A percentile compares a stretch with the other conserved stretches of the same genome.
These are phyloP conservation scores for Apantesis nais DNA, from an alignment of 2,888 invertebrate species.

Conservation along the genomic window DNA sequence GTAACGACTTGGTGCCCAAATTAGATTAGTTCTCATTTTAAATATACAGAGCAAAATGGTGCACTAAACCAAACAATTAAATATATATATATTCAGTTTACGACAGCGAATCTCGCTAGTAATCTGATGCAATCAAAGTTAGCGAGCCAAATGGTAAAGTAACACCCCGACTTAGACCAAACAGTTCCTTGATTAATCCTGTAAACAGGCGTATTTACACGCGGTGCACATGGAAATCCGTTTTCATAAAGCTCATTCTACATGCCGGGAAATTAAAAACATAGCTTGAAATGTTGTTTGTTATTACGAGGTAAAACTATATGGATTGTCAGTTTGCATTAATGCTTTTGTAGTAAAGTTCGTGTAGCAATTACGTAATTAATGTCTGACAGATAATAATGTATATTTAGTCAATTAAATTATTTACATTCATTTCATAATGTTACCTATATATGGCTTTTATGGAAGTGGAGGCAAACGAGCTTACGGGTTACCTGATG, in stretches of 20 bases:
- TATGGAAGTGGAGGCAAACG: no score
- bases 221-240: constrained; percentile 42
- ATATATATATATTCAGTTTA: constrained; percentile 42
- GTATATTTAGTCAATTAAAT: no score
- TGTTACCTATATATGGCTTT: no score
- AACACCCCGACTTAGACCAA: constrained; percentile 48
- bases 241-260: constrained; percentile 34
- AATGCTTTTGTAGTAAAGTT: neutral
- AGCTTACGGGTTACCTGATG: no score
- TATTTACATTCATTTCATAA: no score
- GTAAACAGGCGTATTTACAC: constrained; percentile 57
- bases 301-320: neutral
- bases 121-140: constrained; percentile 50
- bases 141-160: constrained; percentile 47
- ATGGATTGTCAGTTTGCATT: no score
- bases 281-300: neutral
- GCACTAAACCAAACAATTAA: constrained; percentile 25
- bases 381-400: no score
- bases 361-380: neutral
- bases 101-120: constrained; percentile 29
- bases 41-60: neutral
- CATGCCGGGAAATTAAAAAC: constrained; percentile 14
- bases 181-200: constrained; percentile 51
- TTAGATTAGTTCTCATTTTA: constrained; percentile 1
- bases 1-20: neutral